These are phyloP conservation scores for Gallinago stenura DNA, from an alignment of 2,797 vertebrate genomes.

Conservation along the genomic window DNA sequence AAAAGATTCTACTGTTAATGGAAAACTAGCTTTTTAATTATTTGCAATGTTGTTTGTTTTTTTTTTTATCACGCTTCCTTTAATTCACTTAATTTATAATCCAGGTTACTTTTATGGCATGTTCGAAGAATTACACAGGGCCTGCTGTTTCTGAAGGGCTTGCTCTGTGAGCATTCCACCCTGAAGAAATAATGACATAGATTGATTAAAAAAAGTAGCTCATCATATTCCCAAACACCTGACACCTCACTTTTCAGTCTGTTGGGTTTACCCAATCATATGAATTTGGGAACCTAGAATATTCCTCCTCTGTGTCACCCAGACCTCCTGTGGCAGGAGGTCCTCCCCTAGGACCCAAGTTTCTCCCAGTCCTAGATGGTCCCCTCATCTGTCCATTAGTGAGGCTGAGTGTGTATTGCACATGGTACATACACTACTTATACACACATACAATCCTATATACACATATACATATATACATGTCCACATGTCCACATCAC, in stretches of 20 bases:
- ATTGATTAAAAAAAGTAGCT: not conserved
- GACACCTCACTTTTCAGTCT: not conserved
- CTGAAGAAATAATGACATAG: not conserved
- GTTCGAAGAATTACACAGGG: not conserved
- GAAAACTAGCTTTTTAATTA: not conserved
- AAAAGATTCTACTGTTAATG: not conserved
- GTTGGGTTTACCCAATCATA: not conserved
- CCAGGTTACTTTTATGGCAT: rapidly evolving
- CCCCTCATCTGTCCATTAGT: not conserved
- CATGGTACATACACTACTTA: too few relatives aligned
- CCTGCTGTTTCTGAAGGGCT: not conserved
- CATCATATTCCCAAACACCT: not conserved
- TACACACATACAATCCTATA: not conserved
- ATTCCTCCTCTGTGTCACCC: not conserved
- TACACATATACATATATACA: too few relatives aligned
- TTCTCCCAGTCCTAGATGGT: not conserved
- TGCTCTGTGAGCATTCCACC: not conserved
- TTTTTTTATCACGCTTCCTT: not conserved
- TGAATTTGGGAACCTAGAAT: not conserved
- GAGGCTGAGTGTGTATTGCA: not conserved
- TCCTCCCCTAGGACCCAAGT: not conserved
- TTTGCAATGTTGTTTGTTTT: not conserved
- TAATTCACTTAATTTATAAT: not conserved
- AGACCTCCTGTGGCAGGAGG: not conserved
- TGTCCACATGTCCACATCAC: too few relatives aligned